These are phyloP conservation scores for Monomorium pharaonis DNA, from an alignment of 1,140 invertebrate genomes.

Conservation along the genomic window DNA sequence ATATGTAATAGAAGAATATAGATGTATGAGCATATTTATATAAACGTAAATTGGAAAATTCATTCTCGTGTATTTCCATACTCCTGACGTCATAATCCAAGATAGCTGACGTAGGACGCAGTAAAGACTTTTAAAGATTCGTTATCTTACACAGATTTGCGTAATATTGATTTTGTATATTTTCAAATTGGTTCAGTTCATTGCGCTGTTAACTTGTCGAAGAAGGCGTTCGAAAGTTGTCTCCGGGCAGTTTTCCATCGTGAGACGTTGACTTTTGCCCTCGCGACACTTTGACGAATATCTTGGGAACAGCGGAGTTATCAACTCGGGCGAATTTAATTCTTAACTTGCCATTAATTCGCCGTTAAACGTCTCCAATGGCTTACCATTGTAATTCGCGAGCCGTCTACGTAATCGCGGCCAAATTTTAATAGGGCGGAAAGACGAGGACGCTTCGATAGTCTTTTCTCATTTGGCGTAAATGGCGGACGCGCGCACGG, in stretches of 20 bases:
- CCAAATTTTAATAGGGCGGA: constrained; percentile 32
- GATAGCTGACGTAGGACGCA: constrained; percentile 7
- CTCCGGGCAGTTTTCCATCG: background rate
- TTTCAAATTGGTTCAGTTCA: background rate
- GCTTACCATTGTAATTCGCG: constrained; percentile 30
- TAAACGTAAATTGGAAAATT: background rate
- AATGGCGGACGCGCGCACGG: background rate
- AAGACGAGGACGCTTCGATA: constrained; percentile 6
- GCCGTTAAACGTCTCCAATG: background rate
- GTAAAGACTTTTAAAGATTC: constrained; percentile 15
- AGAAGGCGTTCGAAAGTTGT: background rate
- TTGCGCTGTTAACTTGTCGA: background rate
- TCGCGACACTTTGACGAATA: background rate
- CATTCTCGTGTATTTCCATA: constrained; percentile 20
- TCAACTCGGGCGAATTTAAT: constrained; percentile 7
- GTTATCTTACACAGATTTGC: constrained; percentile 5
- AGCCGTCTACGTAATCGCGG: constrained; percentile 18
- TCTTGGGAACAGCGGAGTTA: background rate
- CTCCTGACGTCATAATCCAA: constrained; percentile 22
- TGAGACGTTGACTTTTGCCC: background rate
- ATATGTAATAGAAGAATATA: background rate
- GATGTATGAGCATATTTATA: background rate
- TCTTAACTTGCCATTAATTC: background rate
- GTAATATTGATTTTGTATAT: background rate
- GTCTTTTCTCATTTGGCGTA: constrained; percentile 8